phyloP scores from a whole-genome alignment of 2,113 vertebrate species.

The Lipotes vexillifer region DNA sequence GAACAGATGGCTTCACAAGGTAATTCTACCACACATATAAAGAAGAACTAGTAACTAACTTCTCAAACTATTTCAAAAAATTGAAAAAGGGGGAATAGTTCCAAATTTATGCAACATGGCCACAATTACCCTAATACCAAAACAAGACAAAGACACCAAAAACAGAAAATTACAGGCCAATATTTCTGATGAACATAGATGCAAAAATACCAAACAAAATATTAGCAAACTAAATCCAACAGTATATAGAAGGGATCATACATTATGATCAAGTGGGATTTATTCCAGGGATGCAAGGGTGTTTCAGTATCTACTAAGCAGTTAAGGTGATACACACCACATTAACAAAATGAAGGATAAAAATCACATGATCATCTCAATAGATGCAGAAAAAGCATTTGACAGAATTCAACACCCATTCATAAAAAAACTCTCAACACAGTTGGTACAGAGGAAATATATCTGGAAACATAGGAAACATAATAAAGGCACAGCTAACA shows the following conservation, averaged over 20 bases:
- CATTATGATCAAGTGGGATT: not conserved
- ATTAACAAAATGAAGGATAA: not conserved
- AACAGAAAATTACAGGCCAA: not conserved
- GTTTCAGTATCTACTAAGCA: not conserved
- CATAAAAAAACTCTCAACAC: not conserved
- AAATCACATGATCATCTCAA: not conserved
- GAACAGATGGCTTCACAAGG: not conserved
- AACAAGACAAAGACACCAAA: not conserved
- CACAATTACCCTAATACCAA: not conserved
- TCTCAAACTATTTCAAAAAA: not conserved
- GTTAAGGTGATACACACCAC: not conserved
- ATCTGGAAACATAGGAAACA: not conserved
- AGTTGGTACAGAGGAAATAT: not conserved
- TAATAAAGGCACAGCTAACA: not conserved
- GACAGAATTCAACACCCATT: not conserved
- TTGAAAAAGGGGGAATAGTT: not conserved
- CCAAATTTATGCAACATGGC: not conserved
- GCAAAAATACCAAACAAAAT: not conserved
- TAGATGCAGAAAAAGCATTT: not conserved
- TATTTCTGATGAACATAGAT: not conserved
- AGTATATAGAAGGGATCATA: not conserved
- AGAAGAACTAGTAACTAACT: not conserved
- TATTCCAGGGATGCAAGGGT: not conserved
- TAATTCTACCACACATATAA: not conserved
- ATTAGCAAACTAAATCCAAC: not conserved